A percentile compares a stretch with the other conserved stretches of the same genome.
phyloP scores from a whole-genome alignment of 2,888 invertebrate species.

The Tenthredo scrophulariae region DNA sequence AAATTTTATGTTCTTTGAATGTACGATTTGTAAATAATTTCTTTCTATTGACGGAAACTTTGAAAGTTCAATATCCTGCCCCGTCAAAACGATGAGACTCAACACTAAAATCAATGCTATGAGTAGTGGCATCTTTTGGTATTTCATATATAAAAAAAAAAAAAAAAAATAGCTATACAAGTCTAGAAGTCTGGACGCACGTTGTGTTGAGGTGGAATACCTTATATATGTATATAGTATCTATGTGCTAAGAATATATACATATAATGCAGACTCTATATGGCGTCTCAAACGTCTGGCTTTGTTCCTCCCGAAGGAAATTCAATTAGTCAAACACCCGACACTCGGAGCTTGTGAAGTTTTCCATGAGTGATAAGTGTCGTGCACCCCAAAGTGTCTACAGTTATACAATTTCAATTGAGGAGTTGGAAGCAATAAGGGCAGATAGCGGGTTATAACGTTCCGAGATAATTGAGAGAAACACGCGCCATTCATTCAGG shows the following conservation, averaged over 20 bases:
- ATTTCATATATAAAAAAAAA: too few species aligned
- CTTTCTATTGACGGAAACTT: too few species aligned
- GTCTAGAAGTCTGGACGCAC: too few species aligned
- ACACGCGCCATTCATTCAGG: not conserved
- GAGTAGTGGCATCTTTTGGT: too few species aligned
- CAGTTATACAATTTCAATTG: not conserved
- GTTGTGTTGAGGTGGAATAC: too few species aligned
- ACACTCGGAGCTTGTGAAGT: not conserved
- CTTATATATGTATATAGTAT: not conserved
- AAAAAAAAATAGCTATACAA: too few species aligned
- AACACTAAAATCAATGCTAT: too few species aligned
- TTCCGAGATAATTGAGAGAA: not conserved
- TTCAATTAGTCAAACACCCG: constrained; percentile 31
- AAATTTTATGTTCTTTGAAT: too few species aligned
- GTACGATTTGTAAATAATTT: too few species aligned
- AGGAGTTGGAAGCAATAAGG: not conserved
- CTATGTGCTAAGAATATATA: not conserved
- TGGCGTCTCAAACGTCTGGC: constrained; percentile 16
- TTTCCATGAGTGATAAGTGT: constrained; percentile 9
- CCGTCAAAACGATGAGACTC: too few species aligned
- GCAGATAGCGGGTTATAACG: not conserved
- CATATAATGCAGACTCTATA: not conserved
- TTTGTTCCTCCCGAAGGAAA: constrained; percentile 27
- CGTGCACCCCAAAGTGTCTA: not conserved
- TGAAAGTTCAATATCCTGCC: too few species aligned